phyloP scores from a whole-genome alignment of 2,797 vertebrate genomes.

The Tragelaphus oryx region DNA sequence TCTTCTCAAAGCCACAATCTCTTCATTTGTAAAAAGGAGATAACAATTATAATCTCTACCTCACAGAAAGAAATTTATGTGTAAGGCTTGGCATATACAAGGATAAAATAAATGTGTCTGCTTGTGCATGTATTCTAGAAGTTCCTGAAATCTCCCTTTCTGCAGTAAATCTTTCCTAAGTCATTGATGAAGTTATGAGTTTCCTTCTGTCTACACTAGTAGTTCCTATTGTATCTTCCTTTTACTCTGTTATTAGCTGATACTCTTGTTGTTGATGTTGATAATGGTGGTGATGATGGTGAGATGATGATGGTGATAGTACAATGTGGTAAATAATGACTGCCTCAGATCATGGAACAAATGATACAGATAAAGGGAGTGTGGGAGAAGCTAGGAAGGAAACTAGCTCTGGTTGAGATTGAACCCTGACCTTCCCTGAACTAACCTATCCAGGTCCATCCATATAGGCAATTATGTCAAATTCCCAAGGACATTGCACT shows the following conservation, averaged over 20 bases:
- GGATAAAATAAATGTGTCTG: not conserved
- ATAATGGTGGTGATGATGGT: not conserved
- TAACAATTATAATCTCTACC: constrained; percentile 19
- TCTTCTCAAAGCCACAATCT: not conserved
- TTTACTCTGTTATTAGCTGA: constrained; percentile 12
- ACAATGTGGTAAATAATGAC: constrained; percentile 14
- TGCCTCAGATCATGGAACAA: not conserved
- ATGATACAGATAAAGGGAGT: constrained; percentile 10
- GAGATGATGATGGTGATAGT: not conserved
- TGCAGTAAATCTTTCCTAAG: not conserved
- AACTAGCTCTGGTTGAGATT: not conserved
- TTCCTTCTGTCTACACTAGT: constrained; percentile 7
- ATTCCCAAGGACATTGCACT: not conserved
- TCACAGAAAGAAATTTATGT: constrained; percentile 17
- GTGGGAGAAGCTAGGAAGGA: not conserved
- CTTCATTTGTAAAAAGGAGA: not conserved
- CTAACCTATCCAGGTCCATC: not conserved
- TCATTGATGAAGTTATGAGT: not conserved
- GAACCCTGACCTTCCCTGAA: constrained; percentile 5
- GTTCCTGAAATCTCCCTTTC: not conserved
- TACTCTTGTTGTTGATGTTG: not conserved
- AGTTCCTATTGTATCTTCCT: not conserved
- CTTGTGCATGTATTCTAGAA: not conserved
- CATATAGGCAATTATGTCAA: not conserved
- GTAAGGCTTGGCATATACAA: not conserved